Evolutionary conservation across 1,140 invertebrate genomes (phyloP), one percentile per base, ranked within the genome.

Genomic region (Drusus annulatus): DNA sequence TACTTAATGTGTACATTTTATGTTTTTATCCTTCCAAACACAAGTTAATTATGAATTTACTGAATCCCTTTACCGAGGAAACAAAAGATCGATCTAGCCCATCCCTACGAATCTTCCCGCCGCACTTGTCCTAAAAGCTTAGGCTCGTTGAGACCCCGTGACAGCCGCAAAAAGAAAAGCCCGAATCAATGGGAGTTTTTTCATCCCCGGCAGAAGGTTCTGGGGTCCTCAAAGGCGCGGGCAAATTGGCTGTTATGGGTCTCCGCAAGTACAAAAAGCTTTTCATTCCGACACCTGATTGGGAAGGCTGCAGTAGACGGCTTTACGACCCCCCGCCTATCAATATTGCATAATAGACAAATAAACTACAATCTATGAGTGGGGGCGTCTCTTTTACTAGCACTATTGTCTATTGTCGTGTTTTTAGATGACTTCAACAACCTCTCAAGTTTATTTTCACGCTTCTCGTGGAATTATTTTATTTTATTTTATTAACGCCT

Each of bases 201-300:
- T 77, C 56, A 62, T 62, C 50, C 28, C 58, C 15, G 6, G 75
- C 75, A 68, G 58, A 51, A 58, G 25, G 73, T 74, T 76, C 7
- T 13, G 36, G n/a, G 71, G n/a, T 16, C n/a, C 31, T 36, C 28
- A 58, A 36, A 58, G 76, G 51, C 63, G 71, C n/a, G 56, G 25
- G 77, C 71, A 81, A 81, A 81, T 81, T 81, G 80, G 80, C 76
- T 76, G 69, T 79, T 81, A 78, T 75, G 5, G 25, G 25, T 75
- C 68, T 51, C n/a, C 21, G 17, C 2, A 45, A 56, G 45, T 23
- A 62, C 71, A 78, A 78, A 78, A 78, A 78, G 62, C 76, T 78
- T 78, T 78, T 69, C 63, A 68, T 21, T 76, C n/a, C 51, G 19
- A 50, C 71, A 58, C 71, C 54, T 75, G 71, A 75, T 75, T 75